Conservation (phyloP, 2,113 vertebrate genomes). For the Ardeotis arabs region DNA sequence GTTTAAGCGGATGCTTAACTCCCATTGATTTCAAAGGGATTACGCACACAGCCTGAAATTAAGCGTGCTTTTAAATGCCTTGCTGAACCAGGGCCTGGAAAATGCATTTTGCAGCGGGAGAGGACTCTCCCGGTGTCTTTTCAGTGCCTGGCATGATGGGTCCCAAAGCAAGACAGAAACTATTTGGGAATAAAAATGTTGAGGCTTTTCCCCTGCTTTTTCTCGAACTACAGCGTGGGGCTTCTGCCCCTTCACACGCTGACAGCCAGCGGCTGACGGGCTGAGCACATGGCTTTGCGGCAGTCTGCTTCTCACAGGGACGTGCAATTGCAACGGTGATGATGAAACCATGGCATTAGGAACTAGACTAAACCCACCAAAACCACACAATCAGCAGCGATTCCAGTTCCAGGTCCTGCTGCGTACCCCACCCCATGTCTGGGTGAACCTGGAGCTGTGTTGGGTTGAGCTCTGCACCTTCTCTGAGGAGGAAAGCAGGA, state of each 20-base stretch:
- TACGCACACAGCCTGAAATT: background rate
- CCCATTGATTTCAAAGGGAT: background rate
- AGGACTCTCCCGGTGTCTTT: background rate
- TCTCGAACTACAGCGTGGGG: accelerated
- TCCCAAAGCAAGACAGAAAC: background rate
- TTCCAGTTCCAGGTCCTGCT: background rate
- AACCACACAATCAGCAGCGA: background rate
- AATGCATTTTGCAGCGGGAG: background rate
- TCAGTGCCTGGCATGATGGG: background rate
- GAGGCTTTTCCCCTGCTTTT: background rate
- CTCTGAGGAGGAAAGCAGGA: background rate
- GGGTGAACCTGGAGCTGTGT: background rate
- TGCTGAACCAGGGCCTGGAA: background rate
- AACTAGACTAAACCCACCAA: background rate
- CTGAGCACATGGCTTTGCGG: accelerated
- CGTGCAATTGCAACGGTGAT: accelerated
- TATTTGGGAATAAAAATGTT: background rate
- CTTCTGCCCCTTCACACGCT: background rate
- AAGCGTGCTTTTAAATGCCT: background rate
- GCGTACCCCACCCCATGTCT: background rate
- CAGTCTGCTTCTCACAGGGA: background rate
- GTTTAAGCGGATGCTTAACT: background rate
- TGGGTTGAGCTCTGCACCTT: background rate
- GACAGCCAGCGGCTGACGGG: background rate
- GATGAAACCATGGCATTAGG: background rate